phyloP scores from a whole-genome alignment of 2,888 invertebrate species.

The Polymixis lichenea region DNA sequence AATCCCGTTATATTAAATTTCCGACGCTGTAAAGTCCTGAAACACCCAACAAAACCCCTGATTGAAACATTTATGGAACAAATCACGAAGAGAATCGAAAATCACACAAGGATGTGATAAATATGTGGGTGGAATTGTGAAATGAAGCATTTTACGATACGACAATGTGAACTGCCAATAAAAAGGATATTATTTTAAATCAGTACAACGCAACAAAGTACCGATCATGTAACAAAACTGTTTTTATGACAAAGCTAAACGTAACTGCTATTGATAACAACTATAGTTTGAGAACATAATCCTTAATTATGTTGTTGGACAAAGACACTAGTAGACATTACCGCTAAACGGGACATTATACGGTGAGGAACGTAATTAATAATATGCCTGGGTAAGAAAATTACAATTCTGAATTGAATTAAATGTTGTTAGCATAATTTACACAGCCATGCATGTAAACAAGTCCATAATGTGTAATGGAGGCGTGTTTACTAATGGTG shows the following conservation, averaged over 20 bases:
- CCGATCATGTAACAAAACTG: constrained; percentile 63
- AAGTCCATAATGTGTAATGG: neutral
- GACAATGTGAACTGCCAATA: constrained; percentile 61
- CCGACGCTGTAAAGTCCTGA: constrained; percentile 4
- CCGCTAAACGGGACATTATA: constrained; percentile 45
- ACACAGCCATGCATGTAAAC: constrained; percentile 5
- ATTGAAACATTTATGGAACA: constrained; percentile 28
- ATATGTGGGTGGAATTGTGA: constrained; percentile 65
- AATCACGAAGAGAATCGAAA: constrained; percentile 47
- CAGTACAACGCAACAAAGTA: constrained; percentile 60
- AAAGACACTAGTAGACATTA: constrained; percentile 49
- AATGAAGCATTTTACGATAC: constrained; percentile 67
- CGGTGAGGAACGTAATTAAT: constrained; percentile 28
- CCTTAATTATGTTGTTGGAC: constrained; percentile 56
- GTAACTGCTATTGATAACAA: constrained; percentile 57
- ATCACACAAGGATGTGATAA: constrained; percentile 56
- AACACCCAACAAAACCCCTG: constrained; percentile 19
- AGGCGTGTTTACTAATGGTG: neutral
- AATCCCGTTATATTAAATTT: constrained; percentile 37
- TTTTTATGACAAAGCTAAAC: constrained; percentile 65
- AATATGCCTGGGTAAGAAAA: constrained; percentile 8
- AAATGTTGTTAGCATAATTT: constrained; percentile 7
- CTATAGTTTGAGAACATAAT: constrained; percentile 51
- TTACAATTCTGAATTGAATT: constrained; percentile 33
- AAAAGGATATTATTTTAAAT: constrained; percentile 69